Percentiles rank a stretch among this genome's conserved stretches.
phyloP scores from a whole-genome alignment of 2,888 invertebrate genomes.

The Cordilura impudica region DNA sequence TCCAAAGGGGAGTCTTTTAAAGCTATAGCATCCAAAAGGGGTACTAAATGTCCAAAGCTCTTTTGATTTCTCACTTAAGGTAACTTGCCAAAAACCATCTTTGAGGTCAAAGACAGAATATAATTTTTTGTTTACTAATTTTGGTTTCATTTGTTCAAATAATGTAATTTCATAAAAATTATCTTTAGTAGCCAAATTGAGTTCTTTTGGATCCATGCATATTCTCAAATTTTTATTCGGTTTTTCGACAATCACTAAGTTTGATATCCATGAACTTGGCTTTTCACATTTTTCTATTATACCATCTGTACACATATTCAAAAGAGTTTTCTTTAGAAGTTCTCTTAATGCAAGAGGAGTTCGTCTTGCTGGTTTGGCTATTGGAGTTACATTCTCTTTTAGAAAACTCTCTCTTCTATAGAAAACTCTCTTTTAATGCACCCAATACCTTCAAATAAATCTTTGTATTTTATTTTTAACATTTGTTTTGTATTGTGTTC shows the following conservation, averaged over 20 bases:
- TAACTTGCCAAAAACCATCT: conserved; percentile 50
- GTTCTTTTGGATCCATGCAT: conserved; percentile 48
- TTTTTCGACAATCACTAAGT: conserved; percentile 39
- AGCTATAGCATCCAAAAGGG: conserved; percentile 46
- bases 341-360: conserved; percentile 3
- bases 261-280: conserved; percentile 17
- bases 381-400: conserved; percentile 18
- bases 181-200: conserved; percentile 49
- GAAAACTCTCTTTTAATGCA: conserved; percentile 22
- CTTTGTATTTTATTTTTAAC: no score
- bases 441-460: conserved; percentile 35
- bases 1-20: conserved; percentile 43
- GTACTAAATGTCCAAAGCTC: conserved; percentile 45
- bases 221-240: conserved; percentile 46
- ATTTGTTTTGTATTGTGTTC: no score
- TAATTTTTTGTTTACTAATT: conserved; percentile 55
- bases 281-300: no score
- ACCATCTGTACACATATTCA: conserved; percentile 3
- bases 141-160: conserved; percentile 50
- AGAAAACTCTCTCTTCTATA: no score
- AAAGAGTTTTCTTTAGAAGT: conserved; percentile 6
- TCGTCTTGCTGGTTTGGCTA: conserved; percentile 8
- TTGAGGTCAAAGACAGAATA: conserved; percentile 63
- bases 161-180: conserved; percentile 52
- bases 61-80: conserved; percentile 33